phyloP scores from a whole-genome alignment of 2,888 invertebrate species.

The Rhogogaster chlorosoma region DNA sequence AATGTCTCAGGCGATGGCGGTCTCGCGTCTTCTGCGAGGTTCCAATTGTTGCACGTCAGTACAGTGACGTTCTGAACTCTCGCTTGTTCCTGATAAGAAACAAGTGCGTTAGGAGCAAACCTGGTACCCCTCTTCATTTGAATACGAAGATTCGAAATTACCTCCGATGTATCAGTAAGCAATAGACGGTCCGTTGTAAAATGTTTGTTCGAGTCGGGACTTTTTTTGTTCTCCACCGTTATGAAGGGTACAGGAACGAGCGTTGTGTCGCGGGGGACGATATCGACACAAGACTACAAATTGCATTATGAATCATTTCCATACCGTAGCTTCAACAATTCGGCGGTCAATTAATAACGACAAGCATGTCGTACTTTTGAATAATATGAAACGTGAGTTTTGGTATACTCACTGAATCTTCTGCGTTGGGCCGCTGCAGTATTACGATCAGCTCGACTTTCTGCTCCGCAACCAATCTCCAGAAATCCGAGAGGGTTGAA shows the following conservation, averaged over 20 bases:
- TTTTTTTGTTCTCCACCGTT: background rate
- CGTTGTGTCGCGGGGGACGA: background rate
- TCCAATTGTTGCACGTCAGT: constrained; percentile 71
- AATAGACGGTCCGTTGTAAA: constrained; percentile 60
- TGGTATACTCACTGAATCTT: constrained; percentile 70
- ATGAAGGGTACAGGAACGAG: background rate
- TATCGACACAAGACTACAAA: background rate
- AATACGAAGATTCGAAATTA: constrained; percentile 47
- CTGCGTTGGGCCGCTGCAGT: constrained; percentile 73
- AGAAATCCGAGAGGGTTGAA: constrained; percentile 77
- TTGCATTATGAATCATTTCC: background rate
- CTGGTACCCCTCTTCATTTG: background rate
- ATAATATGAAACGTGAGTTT: background rate
- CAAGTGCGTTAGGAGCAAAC: background rate
- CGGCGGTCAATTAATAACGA: background rate
- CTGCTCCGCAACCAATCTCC: constrained; percentile 77
- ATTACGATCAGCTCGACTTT: constrained; percentile 74
- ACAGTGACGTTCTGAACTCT: constrained; percentile 56
- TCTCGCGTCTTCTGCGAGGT: constrained; percentile 59
- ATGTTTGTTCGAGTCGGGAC: constrained; percentile 53
- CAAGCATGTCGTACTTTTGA: background rate
- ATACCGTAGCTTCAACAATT: background rate
- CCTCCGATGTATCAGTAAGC: constrained; percentile 63
- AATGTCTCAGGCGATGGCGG: constrained; percentile 69
- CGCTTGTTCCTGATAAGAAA: background rate